phyloP scores from a whole-genome alignment of 1,140 invertebrate genomes.

The Listronotus oregonensis region DNA sequence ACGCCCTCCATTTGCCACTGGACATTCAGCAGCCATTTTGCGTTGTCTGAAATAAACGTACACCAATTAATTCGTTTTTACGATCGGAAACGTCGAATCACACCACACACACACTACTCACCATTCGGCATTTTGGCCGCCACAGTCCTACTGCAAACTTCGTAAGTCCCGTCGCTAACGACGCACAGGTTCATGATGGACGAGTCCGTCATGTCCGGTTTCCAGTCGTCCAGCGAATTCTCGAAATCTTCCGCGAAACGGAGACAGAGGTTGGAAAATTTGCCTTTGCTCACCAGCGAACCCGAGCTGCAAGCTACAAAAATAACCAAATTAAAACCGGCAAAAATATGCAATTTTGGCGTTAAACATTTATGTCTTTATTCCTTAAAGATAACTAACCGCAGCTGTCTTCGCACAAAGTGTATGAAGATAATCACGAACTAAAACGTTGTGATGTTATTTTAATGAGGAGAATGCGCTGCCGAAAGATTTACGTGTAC shows the following conservation, averaged over 20 bases:
- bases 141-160: slow-evolving; percentile 91
- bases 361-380: neutral
- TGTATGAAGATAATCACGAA: too few relatives aligned
- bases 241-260: slow-evolving; percentile 97
- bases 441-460: too few relatives aligned
- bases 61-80: neutral
- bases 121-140: slow-evolving; percentile 74
- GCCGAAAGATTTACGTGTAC: neutral
- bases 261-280: slow-evolving; percentile 86
- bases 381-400: neutral
- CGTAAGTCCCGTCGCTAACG: slow-evolving; percentile 97
- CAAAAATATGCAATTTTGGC: too few relatives aligned
- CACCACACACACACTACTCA: too few relatives aligned
- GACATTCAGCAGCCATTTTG: slow-evolving; percentile 97
- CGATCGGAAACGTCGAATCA: too few relatives aligned
- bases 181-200: slow-evolving; percentile 93
- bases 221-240: slow-evolving; percentile 95
- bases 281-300: slow-evolving; percentile 75
- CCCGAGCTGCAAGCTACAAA: slow-evolving; percentile 75
- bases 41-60: slow-evolving; percentile 71
- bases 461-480: neutral
- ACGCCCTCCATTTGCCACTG: slow-evolving; percentile 99
- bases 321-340: slow-evolving; percentile 5
- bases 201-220: slow-evolving; percentile 83
- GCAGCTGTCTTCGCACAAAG: too few relatives aligned